phyloP scores from a whole-genome alignment of 2,113 vertebrate genomes.

The Hyaena hyaena region DNA sequence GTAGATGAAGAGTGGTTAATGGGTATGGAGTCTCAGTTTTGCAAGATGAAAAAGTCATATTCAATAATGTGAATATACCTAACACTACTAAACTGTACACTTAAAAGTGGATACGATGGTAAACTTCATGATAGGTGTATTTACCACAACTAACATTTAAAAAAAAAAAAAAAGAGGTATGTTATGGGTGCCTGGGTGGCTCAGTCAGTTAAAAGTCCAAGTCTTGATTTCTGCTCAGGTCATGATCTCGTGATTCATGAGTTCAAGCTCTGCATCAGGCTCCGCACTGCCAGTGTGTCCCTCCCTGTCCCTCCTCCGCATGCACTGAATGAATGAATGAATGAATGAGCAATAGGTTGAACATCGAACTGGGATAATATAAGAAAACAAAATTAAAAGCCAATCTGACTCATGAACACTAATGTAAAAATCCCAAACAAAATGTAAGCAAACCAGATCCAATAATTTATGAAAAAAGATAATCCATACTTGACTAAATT shows the following conservation, averaged over 20 bases:
- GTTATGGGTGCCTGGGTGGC: not conserved
- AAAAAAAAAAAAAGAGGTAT: not conserved
- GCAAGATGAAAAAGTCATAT: not conserved
- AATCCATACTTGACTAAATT: not conserved
- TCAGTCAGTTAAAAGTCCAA: too few relatives aligned
- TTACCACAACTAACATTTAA: not conserved
- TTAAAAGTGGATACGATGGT: not conserved
- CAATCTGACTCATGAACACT: not conserved
- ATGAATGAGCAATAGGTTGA: not conserved
- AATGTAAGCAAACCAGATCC: not conserved
- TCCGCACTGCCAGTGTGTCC: too few relatives aligned
- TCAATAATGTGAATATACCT: not conserved
- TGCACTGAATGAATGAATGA: too few relatives aligned
- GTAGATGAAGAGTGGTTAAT: not conserved
- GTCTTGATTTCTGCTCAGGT: too few relatives aligned
- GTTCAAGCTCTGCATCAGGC: too few relatives aligned
- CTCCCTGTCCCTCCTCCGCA: too few relatives aligned
- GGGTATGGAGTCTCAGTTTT: not conserved
- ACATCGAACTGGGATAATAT: not conserved
- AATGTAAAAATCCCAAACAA: not conserved
- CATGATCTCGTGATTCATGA: too few relatives aligned
- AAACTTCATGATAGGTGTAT: not conserved
- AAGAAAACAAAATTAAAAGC: not conserved
- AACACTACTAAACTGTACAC: not conserved
- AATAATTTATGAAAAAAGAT: not conserved